Evolutionary conservation across 2,113 vertebrate species (phyloP).

Genomic region (Stegostoma tigrinum): DNA sequence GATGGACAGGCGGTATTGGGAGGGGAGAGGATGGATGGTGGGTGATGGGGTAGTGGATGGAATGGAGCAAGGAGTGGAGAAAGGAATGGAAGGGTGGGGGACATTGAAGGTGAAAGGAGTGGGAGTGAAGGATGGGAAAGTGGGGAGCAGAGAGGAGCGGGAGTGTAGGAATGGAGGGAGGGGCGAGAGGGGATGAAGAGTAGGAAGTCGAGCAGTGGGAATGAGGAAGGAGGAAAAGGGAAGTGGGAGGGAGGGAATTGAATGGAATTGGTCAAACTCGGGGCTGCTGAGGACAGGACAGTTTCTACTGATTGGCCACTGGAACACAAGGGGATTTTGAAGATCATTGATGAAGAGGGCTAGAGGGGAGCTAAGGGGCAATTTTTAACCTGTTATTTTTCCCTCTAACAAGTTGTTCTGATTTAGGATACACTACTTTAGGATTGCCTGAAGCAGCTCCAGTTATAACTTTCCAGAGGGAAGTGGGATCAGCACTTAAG

Average conservation of each 20-base stretch:
- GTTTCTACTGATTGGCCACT: background rate
- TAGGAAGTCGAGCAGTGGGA: no score
- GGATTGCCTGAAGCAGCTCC: background rate
- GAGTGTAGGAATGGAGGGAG: no score
- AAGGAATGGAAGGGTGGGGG: no score
- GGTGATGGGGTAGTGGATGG: no score
- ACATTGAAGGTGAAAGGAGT: no score
- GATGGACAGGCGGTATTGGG: no score
- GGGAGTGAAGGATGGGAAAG: no score
- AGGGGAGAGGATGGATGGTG: no score
- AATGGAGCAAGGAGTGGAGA: no score
- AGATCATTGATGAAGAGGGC: background rate
- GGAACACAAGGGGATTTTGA: background rate
- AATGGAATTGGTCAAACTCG: background rate
- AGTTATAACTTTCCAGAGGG: background rate
- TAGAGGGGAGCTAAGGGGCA: background rate
- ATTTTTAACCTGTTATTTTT: background rate
- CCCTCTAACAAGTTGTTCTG: background rate
- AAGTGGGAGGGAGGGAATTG: background rate
- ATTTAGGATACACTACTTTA: background rate
- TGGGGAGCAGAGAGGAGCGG: no score
- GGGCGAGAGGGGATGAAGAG: no score
- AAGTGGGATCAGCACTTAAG: background rate
- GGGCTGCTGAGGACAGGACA: background rate
- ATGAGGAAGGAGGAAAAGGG: no score